A percentile compares a stretch with the other conserved stretches of the same genome.
phyloP scores from a whole-genome alignment of 2,113 vertebrate genomes.

The Chlorodrepanis virens region DNA sequence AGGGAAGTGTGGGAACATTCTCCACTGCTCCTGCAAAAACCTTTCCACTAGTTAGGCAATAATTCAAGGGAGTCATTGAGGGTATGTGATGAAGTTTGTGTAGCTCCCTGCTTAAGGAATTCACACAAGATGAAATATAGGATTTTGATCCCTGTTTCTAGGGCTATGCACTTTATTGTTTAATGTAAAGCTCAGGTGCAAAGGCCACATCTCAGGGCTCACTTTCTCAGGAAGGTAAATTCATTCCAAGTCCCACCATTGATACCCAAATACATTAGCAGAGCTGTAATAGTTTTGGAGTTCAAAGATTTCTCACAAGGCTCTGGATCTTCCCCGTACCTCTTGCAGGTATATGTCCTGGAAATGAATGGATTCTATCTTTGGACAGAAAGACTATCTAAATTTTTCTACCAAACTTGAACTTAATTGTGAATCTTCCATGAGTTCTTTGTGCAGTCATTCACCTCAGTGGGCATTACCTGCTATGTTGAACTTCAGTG shows the following conservation, averaged over 20 bases:
- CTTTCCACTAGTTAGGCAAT: background rate
- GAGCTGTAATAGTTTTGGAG: background rate
- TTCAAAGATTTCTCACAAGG: background rate
- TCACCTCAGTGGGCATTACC: background rate
- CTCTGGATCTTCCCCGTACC: background rate
- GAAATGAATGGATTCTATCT: background rate
- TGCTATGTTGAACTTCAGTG: background rate
- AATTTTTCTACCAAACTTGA: background rate
- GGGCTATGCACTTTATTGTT: background rate
- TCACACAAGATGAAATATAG: background rate
- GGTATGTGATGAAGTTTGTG: background rate
- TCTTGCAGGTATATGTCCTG: background rate
- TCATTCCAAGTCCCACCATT: background rate
- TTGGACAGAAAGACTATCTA: background rate
- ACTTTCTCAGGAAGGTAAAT: background rate
- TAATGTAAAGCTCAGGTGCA: background rate
- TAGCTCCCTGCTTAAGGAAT: background rate
- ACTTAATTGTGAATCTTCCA: background rate
- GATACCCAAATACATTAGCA: background rate
- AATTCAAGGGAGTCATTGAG: background rate
- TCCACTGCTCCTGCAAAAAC: background rate
- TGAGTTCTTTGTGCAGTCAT: background rate
- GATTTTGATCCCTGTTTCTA: background rate
- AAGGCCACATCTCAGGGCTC: background rate
- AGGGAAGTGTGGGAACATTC: background rate